Base-by-base conservation (phyloP, 2,113 vertebrate genomes). In the Pangasianodon hypophthalmus region DNA sequence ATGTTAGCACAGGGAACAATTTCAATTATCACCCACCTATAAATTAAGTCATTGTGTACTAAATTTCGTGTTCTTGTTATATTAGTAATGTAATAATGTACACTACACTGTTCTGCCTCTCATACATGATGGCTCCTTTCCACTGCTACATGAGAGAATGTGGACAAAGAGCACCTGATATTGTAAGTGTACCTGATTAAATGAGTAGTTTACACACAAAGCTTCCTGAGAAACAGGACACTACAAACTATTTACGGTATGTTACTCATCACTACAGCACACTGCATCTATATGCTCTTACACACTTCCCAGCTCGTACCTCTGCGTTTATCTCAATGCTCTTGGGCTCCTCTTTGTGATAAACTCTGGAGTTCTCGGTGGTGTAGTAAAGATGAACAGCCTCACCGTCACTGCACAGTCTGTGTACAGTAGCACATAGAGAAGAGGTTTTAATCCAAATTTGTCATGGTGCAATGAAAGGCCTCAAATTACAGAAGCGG, bases 331-430 rank as follows among this genome's bases (percentile, higher is more conserved):
- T 95, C 95, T 98, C 97, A 80, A 98, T 94, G 92, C 94, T 97
- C 95, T 98, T 98, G 91, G 94, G 96, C 88, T 97, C 97, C 92
- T 97, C 98, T 94, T 97, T 96, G 94, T 99, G 98, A 94, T 99
- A 99, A 73, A 97, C 96, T 92, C 98, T 96, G 48, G 98, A 98
- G 94, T 99, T 99, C 91, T 98, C 97, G 18, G 96, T 96, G 0
- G 96, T 97, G 92, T 99, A 97, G 94, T 96, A 98, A 44, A 99
- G 95, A 91, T 96, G 93, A 83, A 98, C 94, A 0, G 92, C 92
- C 7, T 96, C 96, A 89, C 97, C 97, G 85, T 99, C 97, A 10
- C 97, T 98, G 94, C 97, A 98, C 89, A 99, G 92, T 87, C 96
- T 97, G 91, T n/a, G 21, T 9, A 87, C 10, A 87, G 6, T 41